These are phyloP conservation scores for Mallotus villosus DNA, from an alignment of 2,797 vertebrate genomes.

Conservation along the genomic window DNA sequence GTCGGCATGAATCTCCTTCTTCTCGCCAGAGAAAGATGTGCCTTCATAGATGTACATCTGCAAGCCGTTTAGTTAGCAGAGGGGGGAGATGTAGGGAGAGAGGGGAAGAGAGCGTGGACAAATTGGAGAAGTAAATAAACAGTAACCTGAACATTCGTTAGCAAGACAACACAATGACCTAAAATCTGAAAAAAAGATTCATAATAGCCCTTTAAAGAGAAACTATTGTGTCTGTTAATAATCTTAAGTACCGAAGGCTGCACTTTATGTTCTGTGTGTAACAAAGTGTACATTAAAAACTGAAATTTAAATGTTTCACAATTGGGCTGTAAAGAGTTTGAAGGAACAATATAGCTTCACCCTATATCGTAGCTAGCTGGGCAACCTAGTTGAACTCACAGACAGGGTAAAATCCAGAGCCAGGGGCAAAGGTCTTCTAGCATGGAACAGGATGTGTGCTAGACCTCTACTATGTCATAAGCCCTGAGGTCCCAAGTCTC, in stretches of 20 bases:
- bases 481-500: not conserved
- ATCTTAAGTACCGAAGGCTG: not conserved
- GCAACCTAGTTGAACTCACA: not conserved
- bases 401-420: not conserved
- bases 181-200: not conserved
- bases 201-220: not conserved
- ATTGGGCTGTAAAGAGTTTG: not conserved
- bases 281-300: not conserved
- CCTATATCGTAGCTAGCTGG: too few species aligned
- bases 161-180: not conserved
- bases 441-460: not conserved
- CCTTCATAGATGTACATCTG: slow-evolving; percentile 80
- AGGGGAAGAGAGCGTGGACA: too few species aligned
- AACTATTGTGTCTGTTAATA: not conserved
- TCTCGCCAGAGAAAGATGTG: slow-evolving; percentile 67
- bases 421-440: slow-evolving; percentile 5
- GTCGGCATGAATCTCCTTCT: slow-evolving; percentile 73
- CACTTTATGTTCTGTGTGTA: not conserved
- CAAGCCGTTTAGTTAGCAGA: too few species aligned
- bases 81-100: too few species aligned
- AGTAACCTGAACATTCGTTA: not conserved
- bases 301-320: not conserved
- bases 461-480: not conserved
- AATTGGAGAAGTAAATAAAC: not conserved
- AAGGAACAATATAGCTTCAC: not conserved